Base-by-base conservation (phyloP, 2,113 vertebrate species). In the Calidris pugnax region DNA sequence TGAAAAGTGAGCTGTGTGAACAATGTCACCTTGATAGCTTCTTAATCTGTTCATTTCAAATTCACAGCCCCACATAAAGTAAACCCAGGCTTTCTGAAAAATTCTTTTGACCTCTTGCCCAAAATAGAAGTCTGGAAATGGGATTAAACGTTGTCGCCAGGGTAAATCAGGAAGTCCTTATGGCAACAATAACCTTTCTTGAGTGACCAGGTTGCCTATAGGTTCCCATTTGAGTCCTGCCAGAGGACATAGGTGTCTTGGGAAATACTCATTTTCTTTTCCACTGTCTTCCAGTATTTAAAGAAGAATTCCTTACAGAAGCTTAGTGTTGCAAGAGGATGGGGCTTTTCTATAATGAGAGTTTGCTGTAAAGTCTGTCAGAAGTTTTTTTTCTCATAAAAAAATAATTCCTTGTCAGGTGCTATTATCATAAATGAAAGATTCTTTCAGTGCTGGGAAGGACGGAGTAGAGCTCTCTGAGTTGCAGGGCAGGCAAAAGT, bases 1-100 rank as follows among this genome's bases (percentile, higher is more conserved):
- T 82, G 73, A n/a, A 80, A 84, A 78, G 64, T 57, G 86, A 95
- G 53, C 88, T 84, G 51, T 51, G 76, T 83, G 73, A 96, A 84
- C 84, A 78, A 7, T 57, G 43, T 75, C 88, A 76, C 73, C 83
- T 78, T 87, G 88, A 82, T 56, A 66, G 56, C 73, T 79, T 67
- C 79, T 85, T 86, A 92, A 77, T 74, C 82, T 91, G 51, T 67
- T 82, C 28, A 88, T 88, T 94, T 88, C 73, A 51, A 78, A 23
- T 75, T 85, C 73, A 57, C 60, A 87, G 69, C 32, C 48, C 41
- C 60, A 41, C 21, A 37, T 37, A 75, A 85, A 86, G 51, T 33
- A 89, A 64, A 75, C 4, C 45, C 35, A 79, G 56, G 83, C 60
- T 87, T 92, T 79, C 73, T 21, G 17, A 74, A 91, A 33, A n/a